Base-by-base conservation (phyloP, 1,140 invertebrate species). In the Zaprionus ghesquierei region DNA sequence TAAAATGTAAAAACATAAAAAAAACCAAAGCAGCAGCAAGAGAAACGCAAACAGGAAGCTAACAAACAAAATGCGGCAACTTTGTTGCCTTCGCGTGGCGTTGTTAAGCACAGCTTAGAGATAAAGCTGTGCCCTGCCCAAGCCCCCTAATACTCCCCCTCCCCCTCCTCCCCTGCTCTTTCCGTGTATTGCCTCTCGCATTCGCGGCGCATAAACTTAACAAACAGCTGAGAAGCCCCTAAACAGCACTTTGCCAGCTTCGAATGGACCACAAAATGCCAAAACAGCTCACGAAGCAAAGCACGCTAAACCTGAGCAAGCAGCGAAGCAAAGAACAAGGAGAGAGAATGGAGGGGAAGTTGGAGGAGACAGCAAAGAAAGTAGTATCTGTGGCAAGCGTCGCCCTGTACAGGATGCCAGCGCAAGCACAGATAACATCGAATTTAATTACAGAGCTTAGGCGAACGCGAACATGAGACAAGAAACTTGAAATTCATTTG, bases 81-180 rank as follows among this genome's bases (percentile, higher is more conserved):
- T 72, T 72, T 68, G 50, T 73, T 73, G 49, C 44, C 25, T 63
- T 70, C 33, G 53, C 41, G 49, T 71, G 53, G 44, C 51, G 59
- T 66, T 51, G 62, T 66, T 68, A 54, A 60, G 63, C 70, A 65
- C 35, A 56, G 70, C 49, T 68, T 61, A 61, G 29, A 73, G 50
- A 69, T 60, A 69, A 61, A 31, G 13, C 29, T 27, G 35, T 33
- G 12, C n/a, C 5, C 20, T 25, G 2, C 8, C n/a, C n/a, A n/a
- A n/a, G 15, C 27, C 29, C 9, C 27, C 31, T 9, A 29, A 9
- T 9, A 10, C 31, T 4, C 22, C 0, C 13, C 12, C 4, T n/a
- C 6, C 8, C 0, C 6, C 46, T 9, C 9, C 12, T 6, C 13
- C 10, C 12, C 35, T 12, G 15, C 38, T 12, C 55, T 13, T 12